Evolutionary conservation across 1,140 invertebrate species (phyloP).

Genomic region (Diorhabda sublineata): DNA sequence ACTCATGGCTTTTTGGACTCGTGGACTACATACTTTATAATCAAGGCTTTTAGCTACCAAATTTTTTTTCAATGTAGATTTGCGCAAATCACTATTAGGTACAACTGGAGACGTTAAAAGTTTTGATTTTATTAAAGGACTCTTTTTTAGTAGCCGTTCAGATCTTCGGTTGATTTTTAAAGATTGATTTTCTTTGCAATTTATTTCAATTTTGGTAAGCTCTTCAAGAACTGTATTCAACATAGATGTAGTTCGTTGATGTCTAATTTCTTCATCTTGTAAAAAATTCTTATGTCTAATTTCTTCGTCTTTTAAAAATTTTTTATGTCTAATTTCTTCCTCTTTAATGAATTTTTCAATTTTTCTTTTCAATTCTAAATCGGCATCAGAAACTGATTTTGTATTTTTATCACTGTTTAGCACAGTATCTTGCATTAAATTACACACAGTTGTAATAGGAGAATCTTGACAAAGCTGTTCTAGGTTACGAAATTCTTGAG

Average conservation of each 20-base stretch:
- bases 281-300: background rate
- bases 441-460: conserved; percentile 8
- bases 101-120: conserved; percentile 3
- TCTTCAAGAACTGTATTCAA: background rate
- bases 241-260: background rate
- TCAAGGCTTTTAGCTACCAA: conserved; percentile 6
- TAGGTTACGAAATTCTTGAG: conserved; percentile 5
- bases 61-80: conserved; percentile 12
- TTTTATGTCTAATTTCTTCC: background rate
- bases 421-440: conserved; percentile 4
- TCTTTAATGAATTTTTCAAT: conserved; percentile 5
- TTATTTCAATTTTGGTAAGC: background rate
- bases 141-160: conserved; percentile 7
- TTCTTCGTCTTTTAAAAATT: background rate
- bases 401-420: conserved; percentile 5
- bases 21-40: background rate
- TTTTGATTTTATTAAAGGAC: background rate
- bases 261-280: background rate
- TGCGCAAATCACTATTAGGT: conserved; percentile 4
- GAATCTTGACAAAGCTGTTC: conserved; percentile 11
- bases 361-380: background rate
- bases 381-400: background rate
- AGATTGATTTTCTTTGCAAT: background rate
- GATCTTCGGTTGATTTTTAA: conserved; percentile 1
- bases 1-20: background rate